Evolutionary conservation across 2,797 vertebrate genomes (phyloP), one percentile per base, ranked within the genome.

Genomic region (Telmatherina bonti): DNA sequence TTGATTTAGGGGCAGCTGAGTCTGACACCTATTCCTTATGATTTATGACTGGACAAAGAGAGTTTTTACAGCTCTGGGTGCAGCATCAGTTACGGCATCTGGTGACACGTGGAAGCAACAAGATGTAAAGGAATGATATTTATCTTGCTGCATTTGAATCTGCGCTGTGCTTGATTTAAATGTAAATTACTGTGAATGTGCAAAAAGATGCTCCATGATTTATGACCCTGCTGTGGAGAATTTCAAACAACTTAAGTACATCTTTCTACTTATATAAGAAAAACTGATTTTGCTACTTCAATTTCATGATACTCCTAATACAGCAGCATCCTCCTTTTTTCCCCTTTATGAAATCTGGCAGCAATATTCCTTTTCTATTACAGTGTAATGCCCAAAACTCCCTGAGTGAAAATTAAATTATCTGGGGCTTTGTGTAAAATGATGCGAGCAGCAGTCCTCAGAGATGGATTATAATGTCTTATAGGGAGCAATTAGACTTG

Each of bases 401-500:
- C 81, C 91, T 55, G 60, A 81, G 76, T 85, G 83, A 70, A 90
- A 90, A 93, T 93, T 88, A 89, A 93, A 93, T 91, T 85, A 93
- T 90, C 85, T 78, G 65, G 78, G 85, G 85, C 87, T 91, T 89
- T 89, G 91, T 90, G 84, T 90, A 88, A 90, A 92, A 87, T 81
- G 65, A 83, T 84, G 81, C 85, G 88, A 78, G 86, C 70, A 62
- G 74, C 73, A 62, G 66, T 89, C 91, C 89, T 89, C 52, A 7
- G 91, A 92, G 92, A 83, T 62, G 45, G 73, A 90, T 89, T 79
- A 76, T 69, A 70, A 83, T 88, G 78, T 86, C 84, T 88, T 90
- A 85, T 83, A 88, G 85, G 91, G 82, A 89, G 85, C 90, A 92
- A 92, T 93, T 93, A 93, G 85, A 88, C 79, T 70, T 58, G 59